Conservation (phyloP, 2,888 invertebrate genomes). For the Aelia acuminata region DNA sequence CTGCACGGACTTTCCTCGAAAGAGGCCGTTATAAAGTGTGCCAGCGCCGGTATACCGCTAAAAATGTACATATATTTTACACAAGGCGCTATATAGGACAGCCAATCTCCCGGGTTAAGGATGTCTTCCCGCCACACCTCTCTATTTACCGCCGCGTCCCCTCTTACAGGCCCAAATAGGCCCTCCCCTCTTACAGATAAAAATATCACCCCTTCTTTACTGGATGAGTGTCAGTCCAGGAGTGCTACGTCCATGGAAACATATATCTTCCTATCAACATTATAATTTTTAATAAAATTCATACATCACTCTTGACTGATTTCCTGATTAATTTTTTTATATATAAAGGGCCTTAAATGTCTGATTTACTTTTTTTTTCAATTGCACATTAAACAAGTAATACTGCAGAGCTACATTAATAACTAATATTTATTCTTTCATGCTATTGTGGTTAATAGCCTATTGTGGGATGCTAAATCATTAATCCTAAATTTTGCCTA, state of each 20-base stretch:
- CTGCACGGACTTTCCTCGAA: too few species aligned
- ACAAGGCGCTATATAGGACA: conserved; percentile 5
- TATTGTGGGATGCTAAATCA: too few species aligned
- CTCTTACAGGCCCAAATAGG: background rate
- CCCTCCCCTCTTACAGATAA: background rate
- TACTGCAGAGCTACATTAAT: too few species aligned
- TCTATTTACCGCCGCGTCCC: background rate
- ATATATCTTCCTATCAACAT: background rate
- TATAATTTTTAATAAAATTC: too few species aligned
- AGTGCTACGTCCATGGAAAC: background rate
- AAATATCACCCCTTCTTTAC: background rate
- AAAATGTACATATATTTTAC: conserved; percentile 45
- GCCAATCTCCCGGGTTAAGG: conserved; percentile 47
- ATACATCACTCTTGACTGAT: too few species aligned
- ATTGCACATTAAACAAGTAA: too few species aligned
- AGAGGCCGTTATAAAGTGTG: background rate
- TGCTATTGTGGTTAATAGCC: too few species aligned
- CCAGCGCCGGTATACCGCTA: background rate
- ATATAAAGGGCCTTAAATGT: too few species aligned
- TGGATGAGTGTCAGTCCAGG: background rate
- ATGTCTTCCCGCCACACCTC: conserved; percentile 3
- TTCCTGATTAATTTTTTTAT: too few species aligned
- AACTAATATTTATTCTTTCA: too few species aligned
- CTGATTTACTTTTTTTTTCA: too few species aligned
- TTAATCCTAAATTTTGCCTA: too few species aligned